Conservation (phyloP, 2,113 vertebrate genomes). For the Toxostoma redivivum region DNA sequence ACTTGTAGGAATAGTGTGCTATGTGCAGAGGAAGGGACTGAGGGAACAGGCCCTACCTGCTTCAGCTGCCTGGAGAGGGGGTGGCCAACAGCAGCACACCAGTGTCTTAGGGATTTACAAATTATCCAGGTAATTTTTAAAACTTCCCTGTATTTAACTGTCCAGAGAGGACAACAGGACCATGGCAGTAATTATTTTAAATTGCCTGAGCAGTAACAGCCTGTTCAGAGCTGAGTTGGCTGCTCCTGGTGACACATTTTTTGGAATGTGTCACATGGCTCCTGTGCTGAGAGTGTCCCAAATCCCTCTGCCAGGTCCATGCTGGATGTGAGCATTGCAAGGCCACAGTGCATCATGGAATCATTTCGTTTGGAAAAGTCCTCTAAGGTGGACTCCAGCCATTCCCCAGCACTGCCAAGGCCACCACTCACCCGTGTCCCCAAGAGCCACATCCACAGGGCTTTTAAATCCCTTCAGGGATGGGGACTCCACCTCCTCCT, state of each 20-base stretch:
- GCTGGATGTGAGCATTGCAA: rapidly evolving
- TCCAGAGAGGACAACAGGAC: not conserved
- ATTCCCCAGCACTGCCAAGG: not conserved
- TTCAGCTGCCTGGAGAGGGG: not conserved
- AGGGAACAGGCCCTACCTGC: not conserved
- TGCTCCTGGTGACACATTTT: not conserved
- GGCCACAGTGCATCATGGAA: not conserved
- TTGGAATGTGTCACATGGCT: not conserved
- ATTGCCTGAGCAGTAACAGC: not conserved
- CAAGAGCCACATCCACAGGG: not conserved
- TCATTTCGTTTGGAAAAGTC: not conserved
- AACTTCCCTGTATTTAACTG: not conserved
- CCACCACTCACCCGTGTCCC: not conserved
- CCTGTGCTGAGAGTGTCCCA: not conserved
- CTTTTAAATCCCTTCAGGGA: not conserved
- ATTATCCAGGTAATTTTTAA: not conserved
- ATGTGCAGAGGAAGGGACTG: rapidly evolving
- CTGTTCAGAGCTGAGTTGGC: not conserved
- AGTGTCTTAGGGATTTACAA: not conserved
- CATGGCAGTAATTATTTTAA: not conserved
- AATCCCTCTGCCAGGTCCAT: rapidly evolving
- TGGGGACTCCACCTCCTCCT: not conserved
- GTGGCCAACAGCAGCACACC: not conserved
- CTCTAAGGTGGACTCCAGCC: rapidly evolving
- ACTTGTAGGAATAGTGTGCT: not conserved